These are phyloP conservation scores for Henricia sp. DNA, from an alignment of 53 echinoderm and acorn worm genomes.

Conservation along the genomic window DNA sequence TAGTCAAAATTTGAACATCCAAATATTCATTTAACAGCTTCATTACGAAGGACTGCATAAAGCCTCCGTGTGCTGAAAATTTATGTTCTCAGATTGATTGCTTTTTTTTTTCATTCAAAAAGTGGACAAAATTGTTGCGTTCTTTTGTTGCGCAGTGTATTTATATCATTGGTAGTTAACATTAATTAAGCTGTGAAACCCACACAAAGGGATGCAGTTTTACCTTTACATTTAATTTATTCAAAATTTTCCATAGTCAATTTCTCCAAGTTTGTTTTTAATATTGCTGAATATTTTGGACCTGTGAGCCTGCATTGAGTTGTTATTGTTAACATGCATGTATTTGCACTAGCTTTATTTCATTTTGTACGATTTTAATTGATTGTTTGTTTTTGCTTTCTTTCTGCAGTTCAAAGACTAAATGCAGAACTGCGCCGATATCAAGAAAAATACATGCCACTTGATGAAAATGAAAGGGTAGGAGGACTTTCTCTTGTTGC, in stretches of 20 bases:
- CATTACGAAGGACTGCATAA: too few relatives aligned
- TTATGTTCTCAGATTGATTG: too few relatives aligned
- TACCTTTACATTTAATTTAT: background rate
- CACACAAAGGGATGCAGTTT: background rate
- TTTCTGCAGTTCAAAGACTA: slow-evolving; percentile 79
- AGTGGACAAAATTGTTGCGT: too few relatives aligned
- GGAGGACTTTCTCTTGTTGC: too few relatives aligned
- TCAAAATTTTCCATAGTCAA: background rate
- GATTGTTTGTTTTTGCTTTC: background rate
- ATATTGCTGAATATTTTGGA: background rate
- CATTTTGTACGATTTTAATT: background rate
- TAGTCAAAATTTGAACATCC: too few relatives aligned
- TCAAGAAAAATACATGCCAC: slow-evolving; percentile 87
- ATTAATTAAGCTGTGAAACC: too few relatives aligned
- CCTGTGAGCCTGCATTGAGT: background rate
- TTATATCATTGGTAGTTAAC: too few relatives aligned
- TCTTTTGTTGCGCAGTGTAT: too few relatives aligned
- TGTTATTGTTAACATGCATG: background rate
- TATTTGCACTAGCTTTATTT: background rate
- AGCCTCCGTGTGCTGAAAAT: too few relatives aligned
- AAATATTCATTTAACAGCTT: too few relatives aligned
- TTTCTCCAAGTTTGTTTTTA: background rate
- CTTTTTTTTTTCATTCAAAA: too few relatives aligned
- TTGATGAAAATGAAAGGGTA: slow-evolving; percentile 84
- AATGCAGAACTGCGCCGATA: slow-evolving; percentile 82